Conservation (phyloP, 2,888 invertebrate genomes). For the Aphidius colemani region DNA sequence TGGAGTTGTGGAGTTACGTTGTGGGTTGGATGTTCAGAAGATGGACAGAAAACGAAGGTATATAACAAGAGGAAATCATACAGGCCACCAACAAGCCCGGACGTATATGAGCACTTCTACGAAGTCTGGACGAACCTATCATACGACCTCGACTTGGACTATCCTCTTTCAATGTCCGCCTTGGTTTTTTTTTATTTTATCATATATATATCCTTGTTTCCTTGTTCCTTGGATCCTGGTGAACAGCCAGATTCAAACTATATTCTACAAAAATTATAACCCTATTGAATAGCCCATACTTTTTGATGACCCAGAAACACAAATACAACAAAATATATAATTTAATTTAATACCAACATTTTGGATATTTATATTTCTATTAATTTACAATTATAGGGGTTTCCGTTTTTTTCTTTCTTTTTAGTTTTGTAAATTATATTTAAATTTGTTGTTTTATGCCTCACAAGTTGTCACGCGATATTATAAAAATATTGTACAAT, state of each 20-base stretch:
- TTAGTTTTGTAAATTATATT: no score
- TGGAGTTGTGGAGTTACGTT: conserved; percentile 1
- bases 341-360: no score
- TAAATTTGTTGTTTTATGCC: no score
- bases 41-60: conserved; percentile 25
- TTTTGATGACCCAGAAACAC: no score
- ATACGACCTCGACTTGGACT: conserved; percentile 27
- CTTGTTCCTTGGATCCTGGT: conserved; percentile 5
- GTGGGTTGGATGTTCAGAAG: not conserved
- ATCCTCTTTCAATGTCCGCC: conserved; percentile 22
- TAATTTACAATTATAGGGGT: no score
- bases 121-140: conserved; percentile 44
- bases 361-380: no score
- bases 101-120: conserved; percentile 48
- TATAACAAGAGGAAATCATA: conserved; percentile 24
- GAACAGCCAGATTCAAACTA: conserved; percentile 7
- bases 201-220: not conserved
- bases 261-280: not conserved
- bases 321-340: no score
- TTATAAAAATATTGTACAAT: no score
- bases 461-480: no score
- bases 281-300: no score
- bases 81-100: conserved; percentile 25
- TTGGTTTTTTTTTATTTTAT: no score
- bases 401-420: no score